phyloP scores from a whole-genome alignment of 2,888 invertebrate species.

The Amphipyra berbera region DNA sequence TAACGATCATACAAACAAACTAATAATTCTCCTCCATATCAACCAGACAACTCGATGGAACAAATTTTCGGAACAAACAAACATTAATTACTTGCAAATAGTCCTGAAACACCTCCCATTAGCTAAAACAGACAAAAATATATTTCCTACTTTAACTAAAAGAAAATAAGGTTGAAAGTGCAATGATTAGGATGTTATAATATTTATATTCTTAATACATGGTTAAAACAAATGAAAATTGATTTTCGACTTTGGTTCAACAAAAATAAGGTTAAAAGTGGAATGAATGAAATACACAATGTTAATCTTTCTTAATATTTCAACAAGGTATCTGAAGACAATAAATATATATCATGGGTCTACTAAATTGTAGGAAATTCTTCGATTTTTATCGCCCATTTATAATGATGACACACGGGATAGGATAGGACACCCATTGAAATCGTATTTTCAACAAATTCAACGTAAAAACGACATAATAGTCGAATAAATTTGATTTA shows the following conservation, averaged over 20 bases:
- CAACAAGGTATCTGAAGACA: constrained; percentile 22
- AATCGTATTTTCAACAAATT: constrained; percentile 22
- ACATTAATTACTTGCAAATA: constrained; percentile 14
- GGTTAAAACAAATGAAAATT: fast-evolving
- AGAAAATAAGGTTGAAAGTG: neutral
- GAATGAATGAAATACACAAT: neutral
- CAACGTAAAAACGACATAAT: constrained; percentile 11
- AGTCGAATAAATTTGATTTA: constrained; percentile 22
- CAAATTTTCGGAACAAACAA: constrained; percentile 8
- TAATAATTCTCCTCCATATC: neutral
- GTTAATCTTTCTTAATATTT: constrained; percentile 38
- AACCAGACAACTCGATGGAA: constrained; percentile 13
- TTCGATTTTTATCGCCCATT: constrained; percentile 42
- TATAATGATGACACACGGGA: constrained; percentile 17
- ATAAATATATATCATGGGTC: constrained; percentile 35
- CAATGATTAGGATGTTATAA: neutral
- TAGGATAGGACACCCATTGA: constrained; percentile 5
- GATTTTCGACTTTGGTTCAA: neutral
- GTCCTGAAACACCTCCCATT: constrained; percentile 3
- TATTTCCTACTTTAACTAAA: constrained; percentile 3
- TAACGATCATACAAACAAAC: neutral
- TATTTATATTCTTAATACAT: neutral
- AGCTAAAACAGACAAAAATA: neutral
- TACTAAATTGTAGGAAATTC: constrained; percentile 17
- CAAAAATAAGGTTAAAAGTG: neutral